A percentile compares a stretch with the other conserved stretches of the same genome.
These are phyloP conservation scores for Mobula birostris DNA, from an alignment of 2,113 vertebrate genomes.

Conservation along the genomic window DNA sequence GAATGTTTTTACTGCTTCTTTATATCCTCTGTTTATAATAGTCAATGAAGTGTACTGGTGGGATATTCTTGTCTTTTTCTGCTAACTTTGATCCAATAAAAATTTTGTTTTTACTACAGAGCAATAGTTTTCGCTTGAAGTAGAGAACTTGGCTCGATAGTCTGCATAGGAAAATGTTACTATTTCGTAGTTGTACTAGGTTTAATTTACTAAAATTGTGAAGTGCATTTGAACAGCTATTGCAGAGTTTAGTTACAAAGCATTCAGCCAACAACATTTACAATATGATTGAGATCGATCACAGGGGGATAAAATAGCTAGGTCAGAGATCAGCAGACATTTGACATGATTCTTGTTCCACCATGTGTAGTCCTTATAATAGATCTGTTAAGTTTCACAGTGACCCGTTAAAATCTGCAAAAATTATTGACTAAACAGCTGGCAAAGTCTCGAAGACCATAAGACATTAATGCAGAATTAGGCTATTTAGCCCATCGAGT, in stretches of 20 bases:
- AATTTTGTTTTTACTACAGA: background rate
- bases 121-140: background rate
- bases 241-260: background rate
- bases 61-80: background rate
- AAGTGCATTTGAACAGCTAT: background rate
- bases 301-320: background rate
- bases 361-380: background rate
- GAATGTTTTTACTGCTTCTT: background rate
- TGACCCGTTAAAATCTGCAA: background rate
- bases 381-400: conserved; percentile 12
- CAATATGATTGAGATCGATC: background rate
- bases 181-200: background rate
- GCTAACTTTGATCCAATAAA: background rate
- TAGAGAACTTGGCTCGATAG: background rate
- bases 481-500: no score
- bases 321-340: background rate
- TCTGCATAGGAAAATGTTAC: background rate
- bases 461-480: no score
- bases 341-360: conserved; percentile 26
- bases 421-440: background rate
- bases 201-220: background rate
- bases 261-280: background rate
- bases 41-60: background rate
- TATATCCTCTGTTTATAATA: background rate
- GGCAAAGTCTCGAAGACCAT: background rate